Conservation (phyloP, 2,113 vertebrate genomes). For the Genyomyrus donnyi region DNA sequence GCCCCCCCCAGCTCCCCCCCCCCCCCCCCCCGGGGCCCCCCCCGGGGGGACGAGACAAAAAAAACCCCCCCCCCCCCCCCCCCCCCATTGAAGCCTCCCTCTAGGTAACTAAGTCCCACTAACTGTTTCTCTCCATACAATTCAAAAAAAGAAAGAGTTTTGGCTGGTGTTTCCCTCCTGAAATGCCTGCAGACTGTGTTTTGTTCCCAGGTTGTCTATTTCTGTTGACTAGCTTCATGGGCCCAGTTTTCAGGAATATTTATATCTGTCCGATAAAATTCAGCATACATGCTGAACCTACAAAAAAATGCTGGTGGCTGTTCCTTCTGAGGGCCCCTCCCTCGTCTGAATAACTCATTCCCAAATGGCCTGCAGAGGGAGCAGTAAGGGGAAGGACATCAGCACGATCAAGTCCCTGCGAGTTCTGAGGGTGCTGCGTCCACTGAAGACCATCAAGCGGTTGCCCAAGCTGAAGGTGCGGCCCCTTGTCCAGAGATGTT, state of each 20-base stretch:
- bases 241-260: conserved; percentile 33
- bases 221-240: conserved; percentile 45
- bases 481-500: not conserved
- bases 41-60: too few relatives aligned
- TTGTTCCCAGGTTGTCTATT: conserved; percentile 48
- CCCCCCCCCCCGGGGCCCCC: too few relatives aligned
- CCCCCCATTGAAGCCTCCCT: not conserved
- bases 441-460: conserved; percentile 93
- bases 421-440: conserved; percentile 84
- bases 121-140: conserved; percentile 22
- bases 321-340: not conserved
- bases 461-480: conserved; percentile 88
- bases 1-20: too few relatives aligned
- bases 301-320: not conserved
- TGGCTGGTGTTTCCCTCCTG: conserved; percentile 47
- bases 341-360: conserved; percentile 29
- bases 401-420: conserved; percentile 95
- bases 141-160: conserved; percentile 43
- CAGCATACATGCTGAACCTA: not conserved
- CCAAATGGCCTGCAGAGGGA: conserved; percentile 60
- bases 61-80: too few relatives aligned
- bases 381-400: conserved; percentile 88
- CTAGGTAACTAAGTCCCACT: not conserved
- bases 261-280: not conserved
- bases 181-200: conserved; percentile 45